phyloP scores from a whole-genome alignment of 2,113 vertebrate species.

The Platanista minor region DNA sequence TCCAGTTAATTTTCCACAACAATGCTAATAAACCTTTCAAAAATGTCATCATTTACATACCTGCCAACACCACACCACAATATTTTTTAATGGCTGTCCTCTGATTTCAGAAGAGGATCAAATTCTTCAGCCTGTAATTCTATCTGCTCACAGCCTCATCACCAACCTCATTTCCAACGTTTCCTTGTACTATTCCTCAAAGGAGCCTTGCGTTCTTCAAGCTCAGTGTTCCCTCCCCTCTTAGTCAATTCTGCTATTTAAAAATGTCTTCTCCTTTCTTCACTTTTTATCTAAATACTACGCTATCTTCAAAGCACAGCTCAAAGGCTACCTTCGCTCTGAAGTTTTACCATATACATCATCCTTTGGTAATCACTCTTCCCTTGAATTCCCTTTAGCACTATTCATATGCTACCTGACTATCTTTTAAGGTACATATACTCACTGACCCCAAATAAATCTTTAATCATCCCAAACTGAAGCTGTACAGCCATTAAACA shows the following conservation, averaged over 20 bases:
- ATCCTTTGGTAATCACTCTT: neutral
- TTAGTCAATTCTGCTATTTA: neutral
- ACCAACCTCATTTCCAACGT: neutral
- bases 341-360: neutral
- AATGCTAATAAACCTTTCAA: neutral
- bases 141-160: neutral
- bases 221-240: neutral
- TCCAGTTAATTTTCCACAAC: neutral
- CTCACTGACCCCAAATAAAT: neutral
- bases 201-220: neutral
- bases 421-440: neutral
- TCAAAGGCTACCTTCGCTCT: neutral
- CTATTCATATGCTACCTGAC: neutral
- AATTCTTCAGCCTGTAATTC: neutral
- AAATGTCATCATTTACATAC: neutral
- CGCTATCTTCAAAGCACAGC: neutral
- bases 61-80: neutral
- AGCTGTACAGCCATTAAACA: neutral
- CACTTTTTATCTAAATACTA: neutral
- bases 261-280: conserved; percentile 2
- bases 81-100: neutral
- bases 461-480: neutral
- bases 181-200: neutral
- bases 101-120: conserved; percentile 18
- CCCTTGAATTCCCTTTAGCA: neutral